phyloP scores from a whole-genome alignment of 2,888 invertebrate species.

The Coleophora flavipennella region DNA sequence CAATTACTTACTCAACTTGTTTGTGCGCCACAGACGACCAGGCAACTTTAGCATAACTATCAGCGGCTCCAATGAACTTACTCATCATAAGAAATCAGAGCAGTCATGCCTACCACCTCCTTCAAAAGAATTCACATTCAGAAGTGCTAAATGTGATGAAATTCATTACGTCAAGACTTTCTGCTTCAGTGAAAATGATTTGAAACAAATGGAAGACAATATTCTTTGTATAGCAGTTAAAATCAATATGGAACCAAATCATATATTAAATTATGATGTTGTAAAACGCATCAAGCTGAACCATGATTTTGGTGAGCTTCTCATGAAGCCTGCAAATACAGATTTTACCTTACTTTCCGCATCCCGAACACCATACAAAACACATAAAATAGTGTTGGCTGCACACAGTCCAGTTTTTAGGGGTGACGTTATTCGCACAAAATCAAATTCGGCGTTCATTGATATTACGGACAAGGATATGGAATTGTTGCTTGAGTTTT shows the following conservation, averaged over 20 bases:
- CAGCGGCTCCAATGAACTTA: constrained; percentile 25
- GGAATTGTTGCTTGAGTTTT: constrained; percentile 41
- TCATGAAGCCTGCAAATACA: constrained; percentile 31
- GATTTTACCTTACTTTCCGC: constrained; percentile 41
- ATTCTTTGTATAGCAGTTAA: constrained; percentile 39
- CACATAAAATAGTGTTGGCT: constrained; percentile 45
- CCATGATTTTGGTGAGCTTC: constrained; percentile 31
- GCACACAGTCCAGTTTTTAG: constrained; percentile 44
- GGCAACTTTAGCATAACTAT: constrained; percentile 36
- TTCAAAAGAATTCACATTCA: constrained; percentile 27
- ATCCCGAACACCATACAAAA: constrained; percentile 31
- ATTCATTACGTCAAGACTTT: constrained; percentile 41
- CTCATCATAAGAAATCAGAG: constrained; percentile 12
- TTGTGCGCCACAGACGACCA: constrained; percentile 38
- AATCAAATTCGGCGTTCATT: constrained; percentile 21
- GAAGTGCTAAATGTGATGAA: constrained; percentile 30
- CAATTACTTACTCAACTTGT: constrained; percentile 43
- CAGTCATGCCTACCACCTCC: constrained; percentile 17
- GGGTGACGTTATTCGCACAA: constrained; percentile 27
- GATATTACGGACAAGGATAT: constrained; percentile 41
- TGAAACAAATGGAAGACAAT: constrained; percentile 18
- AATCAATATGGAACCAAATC: constrained; percentile 30
- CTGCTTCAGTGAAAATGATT: constrained; percentile 26
- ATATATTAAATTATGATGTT: constrained; percentile 26
- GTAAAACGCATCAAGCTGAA: constrained; percentile 39